Conservation (phyloP, 2,113 vertebrate genomes). For the Mobula birostris region DNA sequence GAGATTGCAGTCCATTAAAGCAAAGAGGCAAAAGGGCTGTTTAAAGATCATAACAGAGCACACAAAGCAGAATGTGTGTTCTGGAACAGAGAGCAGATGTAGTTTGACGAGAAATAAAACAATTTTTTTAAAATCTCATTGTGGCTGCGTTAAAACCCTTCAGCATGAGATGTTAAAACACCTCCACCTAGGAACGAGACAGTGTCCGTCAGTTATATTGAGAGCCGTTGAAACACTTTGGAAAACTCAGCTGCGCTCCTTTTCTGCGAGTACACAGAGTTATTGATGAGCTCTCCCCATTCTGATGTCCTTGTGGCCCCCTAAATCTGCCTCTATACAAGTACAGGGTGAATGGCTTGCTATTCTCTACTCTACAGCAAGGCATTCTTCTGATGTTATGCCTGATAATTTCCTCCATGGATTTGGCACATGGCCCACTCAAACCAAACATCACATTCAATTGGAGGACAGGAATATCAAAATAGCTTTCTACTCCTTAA, state of each 20-base stretch:
- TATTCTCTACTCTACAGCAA: not conserved
- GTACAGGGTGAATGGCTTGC: not conserved
- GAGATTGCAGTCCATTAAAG: constrained; percentile 37
- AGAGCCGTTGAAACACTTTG: not conserved
- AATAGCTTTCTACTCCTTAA: not conserved
- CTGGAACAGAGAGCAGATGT: constrained; percentile 22
- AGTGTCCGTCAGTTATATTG: no score
- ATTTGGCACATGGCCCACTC: not conserved
- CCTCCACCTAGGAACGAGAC: not conserved
- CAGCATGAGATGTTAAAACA: not conserved
- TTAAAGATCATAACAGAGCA: constrained; percentile 22
- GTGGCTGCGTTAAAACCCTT: not conserved
- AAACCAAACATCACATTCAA: not conserved
- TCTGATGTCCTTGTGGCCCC: not conserved
- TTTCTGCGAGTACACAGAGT: not conserved
- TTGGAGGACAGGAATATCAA: not conserved
- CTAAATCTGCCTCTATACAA: not conserved
- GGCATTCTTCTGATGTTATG: not conserved
- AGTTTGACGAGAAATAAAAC: constrained; percentile 18
- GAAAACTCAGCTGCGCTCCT: not conserved
- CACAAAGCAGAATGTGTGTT: constrained; percentile 33
- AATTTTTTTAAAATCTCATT: not conserved
- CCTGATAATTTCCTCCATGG: not conserved
- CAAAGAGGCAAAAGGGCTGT: not conserved
- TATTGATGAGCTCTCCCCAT: not conserved